A percentile compares a stretch with the other conserved stretches of the same genome.
Evolutionary conservation across 2,113 vertebrate genomes (phyloP).

Genomic region (Nestor notabilis): DNA sequence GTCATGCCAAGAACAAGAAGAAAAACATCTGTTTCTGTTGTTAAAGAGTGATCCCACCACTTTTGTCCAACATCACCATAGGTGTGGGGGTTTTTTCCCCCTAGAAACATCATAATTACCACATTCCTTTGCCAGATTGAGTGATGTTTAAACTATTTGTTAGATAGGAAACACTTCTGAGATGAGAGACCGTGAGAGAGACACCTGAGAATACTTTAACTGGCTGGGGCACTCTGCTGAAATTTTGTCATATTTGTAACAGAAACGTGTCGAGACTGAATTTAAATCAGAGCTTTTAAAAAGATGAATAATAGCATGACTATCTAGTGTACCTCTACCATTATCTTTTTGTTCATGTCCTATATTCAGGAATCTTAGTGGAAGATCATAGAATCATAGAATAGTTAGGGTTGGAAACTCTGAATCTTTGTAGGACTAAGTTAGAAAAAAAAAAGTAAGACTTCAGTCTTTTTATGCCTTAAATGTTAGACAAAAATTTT

Average conservation of each 20-base stretch:
- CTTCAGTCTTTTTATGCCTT: neutral
- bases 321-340: neutral
- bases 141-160: neutral
- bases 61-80: neutral
- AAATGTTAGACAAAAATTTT: neutral
- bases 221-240: neutral
- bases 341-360: neutral
- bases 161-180: neutral
- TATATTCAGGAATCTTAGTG: neutral
- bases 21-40: neutral
- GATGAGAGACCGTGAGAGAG: neutral
- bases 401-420: too few relatives aligned
- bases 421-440: neutral
- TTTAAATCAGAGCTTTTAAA: neutral
- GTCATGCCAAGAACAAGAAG: neutral
- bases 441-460: neutral
- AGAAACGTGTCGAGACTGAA: neutral
- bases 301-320: neutral
- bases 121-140: neutral
- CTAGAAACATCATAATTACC: neutral
- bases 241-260: neutral
- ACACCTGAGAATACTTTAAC: neutral
- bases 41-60: neutral
- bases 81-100: accelerated
- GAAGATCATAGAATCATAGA: too few relatives aligned